These are phyloP conservation scores for Protonibea diacanthus DNA, from an alignment of 2,797 vertebrate genomes.

Conservation along the genomic window DNA sequence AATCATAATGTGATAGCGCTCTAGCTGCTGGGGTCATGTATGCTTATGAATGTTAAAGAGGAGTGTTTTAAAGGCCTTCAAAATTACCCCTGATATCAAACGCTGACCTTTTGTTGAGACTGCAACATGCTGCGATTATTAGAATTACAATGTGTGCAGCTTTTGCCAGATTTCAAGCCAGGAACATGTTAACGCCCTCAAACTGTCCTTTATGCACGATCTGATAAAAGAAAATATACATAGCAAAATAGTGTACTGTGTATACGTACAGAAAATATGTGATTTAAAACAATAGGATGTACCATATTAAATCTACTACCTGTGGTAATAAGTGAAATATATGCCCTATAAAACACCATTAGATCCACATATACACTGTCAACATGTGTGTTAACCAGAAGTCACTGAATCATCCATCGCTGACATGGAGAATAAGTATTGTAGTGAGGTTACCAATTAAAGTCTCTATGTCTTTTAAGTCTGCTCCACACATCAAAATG, in stretches of 20 bases:
- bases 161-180: conserved; percentile 36
- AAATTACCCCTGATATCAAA: conserved; percentile 83
- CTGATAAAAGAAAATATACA: not conserved
- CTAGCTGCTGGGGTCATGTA: conserved; percentile 78
- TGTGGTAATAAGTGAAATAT: conserved; percentile 26
- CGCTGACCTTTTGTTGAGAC: conserved; percentile 70
- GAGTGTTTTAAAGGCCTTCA: conserved; percentile 71
- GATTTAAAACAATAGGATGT: conserved; percentile 28
- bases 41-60: conserved; percentile 83
- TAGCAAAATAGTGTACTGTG: not conserved
- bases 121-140: conserved; percentile 58
- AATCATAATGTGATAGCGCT: conserved; percentile 75
- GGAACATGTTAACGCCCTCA: conserved; percentile 16
- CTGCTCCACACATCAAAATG: conserved; percentile 56
- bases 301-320: conserved; percentile 20
- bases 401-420: conserved; percentile 58
- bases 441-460: conserved; percentile 74
- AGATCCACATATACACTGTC: conserved; percentile 53
- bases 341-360: conserved; percentile 37
- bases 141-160: conserved; percentile 65
- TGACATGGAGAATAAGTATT: conserved; percentile 52
- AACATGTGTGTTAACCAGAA: conserved; percentile 60
- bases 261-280: not conserved
- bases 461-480: conserved; percentile 56
- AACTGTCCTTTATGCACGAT: conserved; percentile 3